Conservation (phyloP, 37 sponge, comb jelly and placozoan species). For the Corticium candelabrum region DNA sequence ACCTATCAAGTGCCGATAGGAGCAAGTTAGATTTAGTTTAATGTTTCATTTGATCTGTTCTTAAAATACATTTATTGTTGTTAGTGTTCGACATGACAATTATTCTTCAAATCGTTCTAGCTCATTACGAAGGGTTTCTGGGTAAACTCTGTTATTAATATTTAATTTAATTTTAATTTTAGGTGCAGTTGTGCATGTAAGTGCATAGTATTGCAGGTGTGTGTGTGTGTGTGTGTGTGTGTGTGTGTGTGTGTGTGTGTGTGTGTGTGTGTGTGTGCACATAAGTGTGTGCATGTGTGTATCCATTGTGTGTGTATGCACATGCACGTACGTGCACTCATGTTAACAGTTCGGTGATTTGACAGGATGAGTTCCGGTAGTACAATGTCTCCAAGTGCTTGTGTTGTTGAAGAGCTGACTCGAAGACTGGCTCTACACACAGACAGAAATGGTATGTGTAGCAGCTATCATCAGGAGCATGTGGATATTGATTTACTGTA, state of each 20-base stretch:
- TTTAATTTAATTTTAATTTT: not conserved
- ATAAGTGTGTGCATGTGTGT: not conserved
- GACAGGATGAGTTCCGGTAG: no score
- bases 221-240: slow-evolving; percentile 11
- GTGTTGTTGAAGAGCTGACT: not conserved
- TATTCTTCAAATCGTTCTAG: not conserved
- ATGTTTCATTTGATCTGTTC: no score
- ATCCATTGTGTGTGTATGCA: not conserved
- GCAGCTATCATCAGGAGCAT: no score
- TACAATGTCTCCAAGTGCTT: not conserved
- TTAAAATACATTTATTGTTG: not conserved
- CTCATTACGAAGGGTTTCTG: not conserved
- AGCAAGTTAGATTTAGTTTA: no score
- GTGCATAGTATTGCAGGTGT: not conserved
- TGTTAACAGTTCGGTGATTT: no score
- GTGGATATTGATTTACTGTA: not conserved
- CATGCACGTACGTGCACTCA: not conserved
- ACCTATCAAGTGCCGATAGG: no score
- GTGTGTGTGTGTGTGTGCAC: slow-evolving; percentile 1
- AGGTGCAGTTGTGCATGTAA: slow-evolving; percentile 15
- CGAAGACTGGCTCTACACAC: not conserved
- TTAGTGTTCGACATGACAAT: not conserved
- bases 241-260: slow-evolving; percentile 11
- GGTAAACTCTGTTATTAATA: not conserved
- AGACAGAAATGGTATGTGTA: not conserved